These are phyloP conservation scores for Cyanoderma ruficeps DNA, from an alignment of 2,113 vertebrate species.

Conservation along the genomic window DNA sequence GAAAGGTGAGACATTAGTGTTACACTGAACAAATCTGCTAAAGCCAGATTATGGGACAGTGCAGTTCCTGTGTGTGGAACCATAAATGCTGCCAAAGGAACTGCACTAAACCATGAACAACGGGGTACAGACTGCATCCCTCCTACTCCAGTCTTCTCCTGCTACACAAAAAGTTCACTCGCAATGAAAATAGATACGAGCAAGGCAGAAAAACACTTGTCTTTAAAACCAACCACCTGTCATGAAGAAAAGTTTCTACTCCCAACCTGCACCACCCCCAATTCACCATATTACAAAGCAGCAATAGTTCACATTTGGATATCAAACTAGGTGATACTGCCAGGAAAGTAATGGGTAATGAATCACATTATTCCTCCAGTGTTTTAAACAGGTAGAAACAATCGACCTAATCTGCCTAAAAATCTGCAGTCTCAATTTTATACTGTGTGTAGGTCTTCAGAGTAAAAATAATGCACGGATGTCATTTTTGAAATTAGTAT, in stretches of 20 bases:
- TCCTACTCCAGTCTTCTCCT: neutral
- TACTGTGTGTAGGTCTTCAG: neutral
- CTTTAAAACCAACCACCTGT: neutral
- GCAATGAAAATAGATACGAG: neutral
- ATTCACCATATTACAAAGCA: neutral
- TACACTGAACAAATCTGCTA: neutral
- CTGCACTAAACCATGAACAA: neutral
- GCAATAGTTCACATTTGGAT: neutral
- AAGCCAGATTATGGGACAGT: neutral
- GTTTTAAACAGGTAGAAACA: slow-evolving; percentile 23
- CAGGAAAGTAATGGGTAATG: neutral
- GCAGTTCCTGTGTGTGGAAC: neutral
- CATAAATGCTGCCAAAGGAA: neutral
- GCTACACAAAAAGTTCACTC: neutral
- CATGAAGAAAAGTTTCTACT: neutral
- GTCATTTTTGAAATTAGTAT: neutral
- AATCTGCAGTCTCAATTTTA: neutral
- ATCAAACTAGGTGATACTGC: neutral
- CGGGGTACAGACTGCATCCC: neutral
- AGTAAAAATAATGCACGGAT: neutral
- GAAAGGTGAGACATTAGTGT: neutral
- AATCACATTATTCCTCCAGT: neutral
- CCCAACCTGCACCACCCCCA: neutral
- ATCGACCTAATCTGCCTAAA: neutral
- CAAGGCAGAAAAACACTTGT: neutral